A percentile compares a stretch with the other conserved stretches of the same genome.
These are phyloP conservation scores for Caenorhabditis auriculariae DNA, from an alignment of 2,888 invertebrate genomes.

Conservation along the genomic window DNA sequence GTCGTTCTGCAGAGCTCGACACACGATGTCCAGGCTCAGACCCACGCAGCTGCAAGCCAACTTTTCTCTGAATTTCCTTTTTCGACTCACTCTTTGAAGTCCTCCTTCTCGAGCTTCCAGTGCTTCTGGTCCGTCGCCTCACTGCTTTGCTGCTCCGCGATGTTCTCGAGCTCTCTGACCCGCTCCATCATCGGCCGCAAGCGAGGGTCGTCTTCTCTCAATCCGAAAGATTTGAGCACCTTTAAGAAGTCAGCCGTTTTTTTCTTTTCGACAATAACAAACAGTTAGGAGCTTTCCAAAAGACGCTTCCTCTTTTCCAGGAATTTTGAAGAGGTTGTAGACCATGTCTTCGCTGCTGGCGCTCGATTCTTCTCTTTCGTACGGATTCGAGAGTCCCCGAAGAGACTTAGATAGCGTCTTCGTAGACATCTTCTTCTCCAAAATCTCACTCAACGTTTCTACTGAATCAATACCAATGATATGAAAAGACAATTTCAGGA, in stretches of 20 bases:
- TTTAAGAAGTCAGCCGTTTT: neutral
- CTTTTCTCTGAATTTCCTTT: neutral
- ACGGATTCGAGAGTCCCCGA: constrained; percentile 36
- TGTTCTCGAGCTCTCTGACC: constrained; percentile 32
- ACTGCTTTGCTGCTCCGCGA: constrained; percentile 15
- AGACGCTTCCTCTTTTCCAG: constrained; percentile 55
- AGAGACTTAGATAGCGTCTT: constrained; percentile 21
- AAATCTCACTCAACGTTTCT: constrained; percentile 28
- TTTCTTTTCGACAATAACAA: neutral
- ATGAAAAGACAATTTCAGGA: too few species aligned
- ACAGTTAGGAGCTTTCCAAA: constrained; percentile 55
- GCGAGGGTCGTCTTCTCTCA: constrained; percentile 50
- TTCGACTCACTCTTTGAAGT: constrained; percentile 50
- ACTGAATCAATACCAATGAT: constrained; percentile 21
- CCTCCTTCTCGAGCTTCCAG: constrained; percentile 36
- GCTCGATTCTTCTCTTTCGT: constrained; percentile 30
- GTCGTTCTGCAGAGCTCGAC: constrained; percentile 68
- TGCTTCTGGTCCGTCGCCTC: constrained; percentile 39
- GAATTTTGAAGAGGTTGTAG: constrained; percentile 59
- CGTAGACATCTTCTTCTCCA: constrained; percentile 30
- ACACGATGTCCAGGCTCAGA: constrained; percentile 52
- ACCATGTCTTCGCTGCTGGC: constrained; percentile 28
- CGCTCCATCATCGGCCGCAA: constrained; percentile 36
- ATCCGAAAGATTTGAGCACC: constrained; percentile 53
- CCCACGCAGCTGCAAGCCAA: constrained; percentile 45